phyloP scores from a whole-genome alignment of 2,888 invertebrate species.

The Tillus elongatus region DNA sequence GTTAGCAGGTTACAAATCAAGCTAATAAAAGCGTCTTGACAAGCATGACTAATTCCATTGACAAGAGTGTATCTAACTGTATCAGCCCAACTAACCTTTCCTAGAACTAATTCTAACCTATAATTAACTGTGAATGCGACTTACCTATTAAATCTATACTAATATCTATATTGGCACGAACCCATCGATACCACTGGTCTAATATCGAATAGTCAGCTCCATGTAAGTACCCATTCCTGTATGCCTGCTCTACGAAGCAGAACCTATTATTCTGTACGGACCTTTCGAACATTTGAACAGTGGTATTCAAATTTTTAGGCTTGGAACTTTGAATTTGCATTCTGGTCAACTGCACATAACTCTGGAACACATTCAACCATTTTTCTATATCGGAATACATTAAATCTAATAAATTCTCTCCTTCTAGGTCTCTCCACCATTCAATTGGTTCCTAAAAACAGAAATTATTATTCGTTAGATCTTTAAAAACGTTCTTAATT shows the following conservation, averaged over 20 bases:
- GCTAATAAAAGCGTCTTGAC: no score
- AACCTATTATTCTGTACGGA: conserved; percentile 76
- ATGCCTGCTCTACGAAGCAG: conserved; percentile 70
- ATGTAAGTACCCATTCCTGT: conserved; percentile 56
- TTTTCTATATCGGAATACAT: conserved; percentile 78
- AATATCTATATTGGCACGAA: conserved; percentile 61
- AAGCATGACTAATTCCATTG: no score
- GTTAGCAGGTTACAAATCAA: no score
- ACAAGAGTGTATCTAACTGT: no score
- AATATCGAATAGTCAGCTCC: conserved; percentile 71
- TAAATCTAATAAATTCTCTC: conserved; percentile 72
- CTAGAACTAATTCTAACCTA: no score
- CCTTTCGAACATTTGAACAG: conserved; percentile 81
- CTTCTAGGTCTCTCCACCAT: conserved; percentile 71
- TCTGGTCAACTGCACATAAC: conserved; percentile 86
- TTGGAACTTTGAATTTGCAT: conserved; percentile 62
- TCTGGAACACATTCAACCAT: conserved; percentile 83
- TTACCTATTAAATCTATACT: conserved; percentile 79
- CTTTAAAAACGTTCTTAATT: no score
- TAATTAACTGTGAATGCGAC: conserved; percentile 17
- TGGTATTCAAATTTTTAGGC: conserved; percentile 47
- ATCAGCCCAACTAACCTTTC: no score
- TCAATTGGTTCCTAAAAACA: conserved; percentile 64
- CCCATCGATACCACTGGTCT: conserved; percentile 80
- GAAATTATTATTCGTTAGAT: no score